Base-by-base conservation (phyloP, 2,888 invertebrate genomes). In the Leistus spinibarbis region DNA sequence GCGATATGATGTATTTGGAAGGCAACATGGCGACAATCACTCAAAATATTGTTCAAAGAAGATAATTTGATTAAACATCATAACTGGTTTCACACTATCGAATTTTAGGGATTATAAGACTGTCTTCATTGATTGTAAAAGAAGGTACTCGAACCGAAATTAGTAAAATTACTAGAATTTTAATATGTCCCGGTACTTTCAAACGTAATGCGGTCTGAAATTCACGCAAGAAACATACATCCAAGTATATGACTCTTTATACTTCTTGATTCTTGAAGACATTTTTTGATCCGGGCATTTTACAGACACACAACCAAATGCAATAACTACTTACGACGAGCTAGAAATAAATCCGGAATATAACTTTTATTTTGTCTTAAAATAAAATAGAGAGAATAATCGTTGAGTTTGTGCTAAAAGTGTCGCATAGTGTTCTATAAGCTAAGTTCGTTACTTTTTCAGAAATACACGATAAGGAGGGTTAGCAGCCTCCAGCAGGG, bases 1-100 rank as follows among this genome's bases (percentile, higher is more conserved):
- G 54, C 60, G 9, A 62, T 62, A 62, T 16, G 65, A 66, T 72
- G 66, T 65, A 16, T 19, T 60, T 19, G 60, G 60, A 60, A 60
- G 16, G 19, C 17, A 60, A 19, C 19, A 71, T 71, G 71, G 71
- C 71, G 71, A 16, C 19, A 19, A 19, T 60, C 13, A 19, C 60
- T 60, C 19, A 20, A 60, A 19, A 60, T 60, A 40, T 40, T 40
- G 7, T 60, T 60, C 60, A 60, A 60, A 16, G 60, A 19, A 10
- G 13, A 19, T 16, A 60, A 60, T 60, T 60, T 19, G 60, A 60
- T 16, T 54, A 54, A 3, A n/a, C n/a, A n/a, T 54, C 54, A 54
- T 54, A 54, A 17, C 5, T 17, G 54, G 54, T 54, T 16, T 54
- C 54, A 54, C 54, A 54, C 54, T 54, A 5, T 5, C 5, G 54